Percentiles rank a stretch among this genome's conserved stretches.
Evolutionary conservation across 2,113 vertebrate species (phyloP).

Genomic region (Xiphias gladius): DNA sequence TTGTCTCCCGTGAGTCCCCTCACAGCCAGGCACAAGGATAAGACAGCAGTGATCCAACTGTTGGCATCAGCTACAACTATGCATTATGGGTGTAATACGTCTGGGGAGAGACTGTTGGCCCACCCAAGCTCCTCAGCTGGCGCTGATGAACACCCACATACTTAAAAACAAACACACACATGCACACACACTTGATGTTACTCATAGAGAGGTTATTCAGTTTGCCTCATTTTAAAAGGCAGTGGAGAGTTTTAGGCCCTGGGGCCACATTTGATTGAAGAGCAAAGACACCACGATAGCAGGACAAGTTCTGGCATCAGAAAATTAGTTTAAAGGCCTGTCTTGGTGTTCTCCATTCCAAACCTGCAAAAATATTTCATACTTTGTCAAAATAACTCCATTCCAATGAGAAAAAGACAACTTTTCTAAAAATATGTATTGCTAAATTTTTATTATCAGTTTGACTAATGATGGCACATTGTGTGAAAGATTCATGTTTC

Average conservation of each 20-base stretch:
- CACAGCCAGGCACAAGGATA: conserved; percentile 54
- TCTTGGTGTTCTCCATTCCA: neutral
- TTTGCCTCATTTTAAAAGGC: conserved; percentile 37
- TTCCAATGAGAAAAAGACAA: neutral
- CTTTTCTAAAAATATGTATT: neutral
- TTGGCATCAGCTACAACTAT: conserved; percentile 57
- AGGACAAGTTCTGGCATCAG: neutral
- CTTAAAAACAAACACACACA: conserved; percentile 1
- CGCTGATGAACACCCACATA: conserved; percentile 14
- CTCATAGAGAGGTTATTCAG: conserved; percentile 57
- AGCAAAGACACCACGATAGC: neutral
- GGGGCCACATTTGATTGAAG: conserved; percentile 36
- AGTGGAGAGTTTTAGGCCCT: conserved; percentile 26
- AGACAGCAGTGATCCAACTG: conserved; percentile 70
- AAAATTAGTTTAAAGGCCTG: neutral
- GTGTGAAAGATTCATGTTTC: neutral
- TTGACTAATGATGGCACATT: neutral
- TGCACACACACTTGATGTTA: conserved; percentile 9
- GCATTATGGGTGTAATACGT: conserved; percentile 64
- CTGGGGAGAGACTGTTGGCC: conserved; percentile 63
- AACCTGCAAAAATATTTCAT: neutral
- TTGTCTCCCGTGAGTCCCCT: conserved; percentile 59
- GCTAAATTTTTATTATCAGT: neutral
- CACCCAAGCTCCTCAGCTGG: conserved; percentile 74
- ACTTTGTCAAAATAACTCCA: neutral